Evolutionary conservation across 1,140 invertebrate species (phyloP).

Genomic region (Drosophila tsacasi): DNA sequence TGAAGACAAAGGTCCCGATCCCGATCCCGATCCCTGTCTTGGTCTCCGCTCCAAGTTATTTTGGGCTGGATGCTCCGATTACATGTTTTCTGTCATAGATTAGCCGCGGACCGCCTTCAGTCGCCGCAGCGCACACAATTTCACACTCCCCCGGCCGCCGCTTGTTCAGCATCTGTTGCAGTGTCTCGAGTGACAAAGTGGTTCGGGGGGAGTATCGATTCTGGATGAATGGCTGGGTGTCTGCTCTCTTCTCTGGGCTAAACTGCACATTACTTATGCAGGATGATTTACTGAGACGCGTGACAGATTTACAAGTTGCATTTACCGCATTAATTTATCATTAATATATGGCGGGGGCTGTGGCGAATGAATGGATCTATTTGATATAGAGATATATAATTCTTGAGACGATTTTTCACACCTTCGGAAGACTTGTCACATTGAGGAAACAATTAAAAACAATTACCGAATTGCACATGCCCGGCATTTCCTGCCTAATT

Average conservation of each 20-base stretch:
- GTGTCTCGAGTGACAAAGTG: constrained; percentile 58
- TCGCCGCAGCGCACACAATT: constrained; percentile 66
- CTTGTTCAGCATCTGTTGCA: constrained; percentile 71
- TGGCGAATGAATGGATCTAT: background rate
- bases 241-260: constrained; percentile 33
- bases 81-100: constrained; percentile 83
- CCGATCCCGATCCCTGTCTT: constrained; percentile 34
- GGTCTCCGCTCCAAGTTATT: constrained; percentile 47
- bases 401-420: constrained; percentile 27
- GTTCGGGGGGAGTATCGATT: constrained; percentile 27
- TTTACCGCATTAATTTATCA: constrained; percentile 80
- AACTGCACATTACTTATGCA: constrained; percentile 80
- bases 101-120: constrained; percentile 62
- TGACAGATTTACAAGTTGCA: constrained; percentile 83
- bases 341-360: constrained; percentile 46
- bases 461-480: constrained; percentile 54
- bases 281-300: constrained; percentile 79
- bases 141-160: constrained; percentile 61
- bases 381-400: background rate
- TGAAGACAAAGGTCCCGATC: constrained; percentile 51
- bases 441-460: constrained; percentile 65
- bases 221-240: constrained; percentile 23
- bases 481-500: constrained; percentile 72
- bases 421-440: constrained; percentile 23
- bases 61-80: constrained; percentile 61